Percentiles rank a stretch among this genome's conserved stretches.
phyloP scores from a whole-genome alignment of 2,113 vertebrate genomes.

The Rhinichthys klamathensis region DNA sequence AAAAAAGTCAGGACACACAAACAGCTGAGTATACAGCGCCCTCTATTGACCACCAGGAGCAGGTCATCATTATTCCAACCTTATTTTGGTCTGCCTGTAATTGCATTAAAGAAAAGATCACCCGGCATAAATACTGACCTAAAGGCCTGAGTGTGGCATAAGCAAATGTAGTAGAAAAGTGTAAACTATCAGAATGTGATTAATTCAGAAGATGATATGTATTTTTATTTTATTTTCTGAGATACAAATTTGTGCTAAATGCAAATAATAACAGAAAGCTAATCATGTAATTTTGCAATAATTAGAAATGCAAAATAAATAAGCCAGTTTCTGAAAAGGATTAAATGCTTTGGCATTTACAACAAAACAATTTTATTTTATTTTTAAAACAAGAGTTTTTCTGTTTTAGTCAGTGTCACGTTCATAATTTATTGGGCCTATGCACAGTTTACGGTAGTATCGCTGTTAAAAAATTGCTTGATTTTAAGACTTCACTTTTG shows the following conservation, averaged over 20 bases:
- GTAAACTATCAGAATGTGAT: not conserved
- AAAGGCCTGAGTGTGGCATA: not conserved
- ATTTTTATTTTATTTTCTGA: not conserved
- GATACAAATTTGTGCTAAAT: not conserved
- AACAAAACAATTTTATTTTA: no score
- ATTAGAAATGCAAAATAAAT: not conserved
- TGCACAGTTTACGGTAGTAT: not conserved
- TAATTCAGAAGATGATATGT: not conserved
- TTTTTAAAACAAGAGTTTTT: no score
- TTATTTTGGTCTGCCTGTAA: not conserved
- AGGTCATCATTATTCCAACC: not conserved
- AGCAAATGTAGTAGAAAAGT: not conserved
- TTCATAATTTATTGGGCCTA: not conserved
- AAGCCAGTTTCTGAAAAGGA: not conserved
- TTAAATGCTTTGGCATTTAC: not conserved
- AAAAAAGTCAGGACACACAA: not conserved
- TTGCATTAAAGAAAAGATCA: not conserved
- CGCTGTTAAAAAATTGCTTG: not conserved
- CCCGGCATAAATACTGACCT: not conserved
- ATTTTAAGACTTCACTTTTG: not conserved
- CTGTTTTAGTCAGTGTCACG: not conserved
- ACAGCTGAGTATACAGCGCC: constrained; percentile 74
- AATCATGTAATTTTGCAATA: not conserved
- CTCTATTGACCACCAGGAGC: constrained; percentile 72
- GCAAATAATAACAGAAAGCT: no score